phyloP scores from a whole-genome alignment of 2,797 vertebrate species.

The Philypnodon macrostomus region DNA sequence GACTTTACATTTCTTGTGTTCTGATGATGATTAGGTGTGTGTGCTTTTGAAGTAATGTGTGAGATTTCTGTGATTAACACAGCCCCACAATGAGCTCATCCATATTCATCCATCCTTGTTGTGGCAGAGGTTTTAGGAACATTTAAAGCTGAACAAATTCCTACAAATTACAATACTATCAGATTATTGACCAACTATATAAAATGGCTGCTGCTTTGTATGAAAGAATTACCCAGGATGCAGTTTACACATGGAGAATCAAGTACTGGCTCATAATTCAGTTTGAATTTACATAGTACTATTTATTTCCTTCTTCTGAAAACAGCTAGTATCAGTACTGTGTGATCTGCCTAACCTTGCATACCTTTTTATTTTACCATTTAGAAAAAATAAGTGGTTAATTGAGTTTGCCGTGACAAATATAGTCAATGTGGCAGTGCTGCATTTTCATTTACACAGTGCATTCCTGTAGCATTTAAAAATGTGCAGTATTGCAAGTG shows the following conservation, averaged over 20 bases:
- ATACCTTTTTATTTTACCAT: not conserved
- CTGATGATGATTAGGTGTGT: conserved; percentile 19
- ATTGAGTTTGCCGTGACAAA: not conserved
- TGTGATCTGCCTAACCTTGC: not conserved
- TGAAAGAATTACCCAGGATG: no score
- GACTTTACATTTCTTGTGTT: conserved; percentile 31
- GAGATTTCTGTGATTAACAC: conserved; percentile 55
- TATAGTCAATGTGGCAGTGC: not conserved
- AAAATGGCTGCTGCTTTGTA: no score
- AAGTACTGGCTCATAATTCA: conserved; percentile 44
- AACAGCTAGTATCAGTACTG: no score
- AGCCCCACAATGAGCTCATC: conserved; percentile 52
- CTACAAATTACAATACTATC: conserved; percentile 13
- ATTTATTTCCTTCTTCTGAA: not conserved
- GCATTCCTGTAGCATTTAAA: conserved; percentile 18
- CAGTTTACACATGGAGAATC: conserved; percentile 27
- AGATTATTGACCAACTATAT: no score
- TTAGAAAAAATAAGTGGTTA: not conserved
- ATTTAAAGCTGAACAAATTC: conserved; percentile 40
- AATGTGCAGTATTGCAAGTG: conserved; percentile 7
- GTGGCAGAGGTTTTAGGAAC: conserved; percentile 46
- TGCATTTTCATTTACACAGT: conserved; percentile 14
- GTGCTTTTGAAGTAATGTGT: conserved; percentile 10
- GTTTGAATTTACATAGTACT: not conserved
- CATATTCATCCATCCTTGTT: conserved; percentile 69